Base-by-base conservation (phyloP, 2,797 vertebrate genomes). In the Hoplostethus atlanticus region DNA sequence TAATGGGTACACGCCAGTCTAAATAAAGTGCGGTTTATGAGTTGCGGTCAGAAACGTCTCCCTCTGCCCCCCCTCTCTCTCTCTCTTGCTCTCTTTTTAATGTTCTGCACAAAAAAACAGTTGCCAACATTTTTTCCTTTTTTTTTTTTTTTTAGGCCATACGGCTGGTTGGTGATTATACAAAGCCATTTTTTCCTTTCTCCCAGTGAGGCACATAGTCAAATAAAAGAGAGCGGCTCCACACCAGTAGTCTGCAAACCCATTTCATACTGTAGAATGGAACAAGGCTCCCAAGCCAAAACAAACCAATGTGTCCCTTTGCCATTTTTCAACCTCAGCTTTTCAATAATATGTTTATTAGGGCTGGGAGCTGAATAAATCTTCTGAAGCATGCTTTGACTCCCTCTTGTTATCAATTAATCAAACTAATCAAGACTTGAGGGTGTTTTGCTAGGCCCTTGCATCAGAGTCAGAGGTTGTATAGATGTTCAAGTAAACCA, bases 11-110 rank as follows among this genome's bases (percentile, higher is more conserved):
- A 89, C 83, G 96, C 96, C 97, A 98, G 96, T 94, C 95, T 97
- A 97, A 98, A 97, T 97, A 98, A 96, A 94, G 95, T 96, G 96
- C 64, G 96, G 95, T 97, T 98, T 97, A 95, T 95, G 96, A 96
- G 96, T 95, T 97, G 96, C 84, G 96, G 97, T 98, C 95, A 97
- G 94, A 96, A 97, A 96, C 95, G 95, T 97, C 96, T 96, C 96
- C 91, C 84, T 80, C 79, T 88, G 54, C 78, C 77, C 48, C 21
- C 21, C 21, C 21, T 21, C 21, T n/a, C 73, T 34, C 73, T 54
- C 72, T 36, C 76, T 51, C 63, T 71, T 55, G 73, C 84, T 90
- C 82, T 94, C 95, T 94, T 94, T 95, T 96, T 95, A 95, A 95
- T 95, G 95, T 96, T 95, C 94, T 96, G 93, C 88, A 94, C 93